Conservation (phyloP, 2,888 invertebrate genomes). For the Pachydiplax longipennis region DNA sequence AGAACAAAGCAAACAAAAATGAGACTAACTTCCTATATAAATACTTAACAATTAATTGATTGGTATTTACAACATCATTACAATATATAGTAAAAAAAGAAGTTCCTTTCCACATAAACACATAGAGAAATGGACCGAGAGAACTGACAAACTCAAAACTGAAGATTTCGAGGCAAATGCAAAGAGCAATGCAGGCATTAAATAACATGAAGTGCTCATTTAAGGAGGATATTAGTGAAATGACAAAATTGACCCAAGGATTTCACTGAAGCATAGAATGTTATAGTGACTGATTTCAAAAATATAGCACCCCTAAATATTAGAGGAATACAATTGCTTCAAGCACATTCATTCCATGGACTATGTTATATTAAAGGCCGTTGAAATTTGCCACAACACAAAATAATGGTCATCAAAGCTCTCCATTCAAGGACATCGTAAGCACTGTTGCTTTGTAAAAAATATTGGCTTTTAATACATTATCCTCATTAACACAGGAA, state of each 20-base stretch:
- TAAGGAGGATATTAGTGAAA: background rate
- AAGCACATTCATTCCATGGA: background rate
- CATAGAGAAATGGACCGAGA: too few relatives aligned
- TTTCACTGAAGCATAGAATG: background rate
- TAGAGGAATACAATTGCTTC: background rate
- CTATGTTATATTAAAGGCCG: background rate
- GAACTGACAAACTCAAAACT: too few relatives aligned
- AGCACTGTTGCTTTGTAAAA: background rate
- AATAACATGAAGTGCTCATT: too few relatives aligned
- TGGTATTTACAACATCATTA: too few relatives aligned
- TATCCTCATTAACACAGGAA: background rate
- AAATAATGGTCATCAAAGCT: background rate
- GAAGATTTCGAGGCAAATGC: too few relatives aligned
- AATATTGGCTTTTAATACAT: slow-evolving; percentile 3
- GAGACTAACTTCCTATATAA: too few relatives aligned
- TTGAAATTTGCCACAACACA: background rate
- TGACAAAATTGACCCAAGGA: background rate
- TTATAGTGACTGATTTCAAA: background rate
- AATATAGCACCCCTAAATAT: background rate
- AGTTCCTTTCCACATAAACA: too few relatives aligned
- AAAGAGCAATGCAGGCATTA: too few relatives aligned
- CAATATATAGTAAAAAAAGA: too few relatives aligned
- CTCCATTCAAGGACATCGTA: background rate
- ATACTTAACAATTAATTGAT: too few relatives aligned
- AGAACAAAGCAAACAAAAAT: too few relatives aligned